phyloP scores from a whole-genome alignment of 2,888 invertebrate genomes.

The Lissonota sp. region DNA sequence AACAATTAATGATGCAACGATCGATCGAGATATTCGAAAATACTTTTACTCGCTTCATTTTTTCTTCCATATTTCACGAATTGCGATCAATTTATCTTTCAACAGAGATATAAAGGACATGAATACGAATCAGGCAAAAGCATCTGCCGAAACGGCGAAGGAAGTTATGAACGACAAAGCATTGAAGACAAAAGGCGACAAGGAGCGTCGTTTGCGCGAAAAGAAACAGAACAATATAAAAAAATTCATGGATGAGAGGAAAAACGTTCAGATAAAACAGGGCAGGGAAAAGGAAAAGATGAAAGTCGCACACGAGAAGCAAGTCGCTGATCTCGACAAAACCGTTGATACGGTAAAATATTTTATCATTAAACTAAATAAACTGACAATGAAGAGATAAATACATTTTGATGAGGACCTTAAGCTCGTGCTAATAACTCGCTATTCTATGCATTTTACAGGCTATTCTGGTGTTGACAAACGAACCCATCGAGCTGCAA shows the following conservation, averaged over 20 bases:
- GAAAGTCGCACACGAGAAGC: slow-evolving; percentile 86
- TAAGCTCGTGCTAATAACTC: too few relatives aligned
- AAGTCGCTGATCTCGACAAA: slow-evolving; percentile 84
- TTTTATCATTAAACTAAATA: slow-evolving; percentile 14
- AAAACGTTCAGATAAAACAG: slow-evolving; percentile 85
- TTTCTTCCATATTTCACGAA: not conserved
- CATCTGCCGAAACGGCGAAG: slow-evolving; percentile 88
- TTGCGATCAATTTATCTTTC: slow-evolving; percentile 23
- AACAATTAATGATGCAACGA: not conserved
- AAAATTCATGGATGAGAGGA: slow-evolving; percentile 87
- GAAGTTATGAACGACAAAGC: slow-evolving; percentile 88
- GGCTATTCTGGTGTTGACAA: slow-evolving; percentile 84
- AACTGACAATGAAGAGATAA: too few relatives aligned
- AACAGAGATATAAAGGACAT: slow-evolving; percentile 87
- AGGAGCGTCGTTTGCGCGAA: slow-evolving; percentile 86
- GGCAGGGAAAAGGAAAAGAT: slow-evolving; percentile 86
- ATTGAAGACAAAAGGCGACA: slow-evolving; percentile 88
- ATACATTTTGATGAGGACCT: too few relatives aligned
- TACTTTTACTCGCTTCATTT: too few relatives aligned
- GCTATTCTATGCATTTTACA: slow-evolving; percentile 72
- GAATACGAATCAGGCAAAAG: slow-evolving; percentile 87
- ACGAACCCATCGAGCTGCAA: slow-evolving; percentile 83
- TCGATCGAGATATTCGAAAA: slow-evolving; percentile 63
- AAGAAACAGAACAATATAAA: slow-evolving; percentile 88
- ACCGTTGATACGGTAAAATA: slow-evolving; percentile 83